A percentile compares a stretch with the other conserved stretches of the same genome.
Conservation (phyloP, 2,888 invertebrate genomes). For the Ethmia dodecea region DNA sequence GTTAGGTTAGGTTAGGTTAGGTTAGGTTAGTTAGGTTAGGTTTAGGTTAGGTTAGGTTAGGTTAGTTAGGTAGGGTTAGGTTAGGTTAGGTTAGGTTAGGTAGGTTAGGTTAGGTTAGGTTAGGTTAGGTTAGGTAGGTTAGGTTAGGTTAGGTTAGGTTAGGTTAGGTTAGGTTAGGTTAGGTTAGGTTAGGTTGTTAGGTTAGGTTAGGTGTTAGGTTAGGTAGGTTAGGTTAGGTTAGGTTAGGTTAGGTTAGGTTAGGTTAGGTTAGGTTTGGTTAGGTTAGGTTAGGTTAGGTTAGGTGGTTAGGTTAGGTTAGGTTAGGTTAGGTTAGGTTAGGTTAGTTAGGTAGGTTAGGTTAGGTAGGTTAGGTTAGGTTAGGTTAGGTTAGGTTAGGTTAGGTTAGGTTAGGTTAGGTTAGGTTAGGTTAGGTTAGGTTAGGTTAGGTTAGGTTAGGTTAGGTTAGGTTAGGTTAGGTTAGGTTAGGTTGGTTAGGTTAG, state of each 20-base stretch:
- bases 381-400: constrained; percentile 7
- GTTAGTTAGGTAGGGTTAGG: constrained; percentile 8
- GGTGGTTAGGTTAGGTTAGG: constrained; percentile 22
- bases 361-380: constrained; percentile 7
- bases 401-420: neutral
- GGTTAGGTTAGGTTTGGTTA: constrained; percentile 15
- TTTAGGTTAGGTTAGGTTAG: constrained; percentile 8
- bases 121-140: constrained; percentile 9
- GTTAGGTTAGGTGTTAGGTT: constrained; percentile 7
- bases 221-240: constrained; percentile 4
- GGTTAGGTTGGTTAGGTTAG: constrained; percentile 14
- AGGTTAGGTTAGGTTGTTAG: constrained; percentile 11
- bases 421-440: constrained; percentile 13
- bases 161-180: constrained; percentile 11
- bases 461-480: constrained; percentile 14
- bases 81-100: constrained; percentile 9
- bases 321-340: constrained; percentile 23
- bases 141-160: constrained; percentile 10
- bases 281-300: constrained; percentile 17
- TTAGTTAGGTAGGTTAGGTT: constrained; percentile 17
- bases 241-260: constrained; percentile 11
- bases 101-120: constrained; percentile 9
- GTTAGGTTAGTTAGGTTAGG: constrained; percentile 7
- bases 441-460: constrained; percentile 13
- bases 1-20: constrained; percentile 9